Conservation (phyloP, 2,888 invertebrate species). For the Conistra vaccinii region DNA sequence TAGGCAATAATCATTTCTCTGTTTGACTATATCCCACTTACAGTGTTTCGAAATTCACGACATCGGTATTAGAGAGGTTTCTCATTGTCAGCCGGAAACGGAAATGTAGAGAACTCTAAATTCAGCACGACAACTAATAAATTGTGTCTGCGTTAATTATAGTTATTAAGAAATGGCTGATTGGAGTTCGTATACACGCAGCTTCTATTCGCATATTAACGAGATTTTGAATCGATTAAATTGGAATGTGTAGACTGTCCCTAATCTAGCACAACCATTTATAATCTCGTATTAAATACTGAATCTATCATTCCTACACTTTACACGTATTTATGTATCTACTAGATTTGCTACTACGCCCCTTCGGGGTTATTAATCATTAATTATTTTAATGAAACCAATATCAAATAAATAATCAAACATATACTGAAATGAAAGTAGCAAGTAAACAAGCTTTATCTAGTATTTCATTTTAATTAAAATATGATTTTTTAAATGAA, state of each 20-base stretch:
- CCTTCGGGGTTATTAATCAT: not conserved
- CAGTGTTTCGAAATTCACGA: constrained; percentile 36
- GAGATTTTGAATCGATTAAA: constrained; percentile 20
- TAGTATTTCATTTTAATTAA: constrained; percentile 8
- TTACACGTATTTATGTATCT: not conserved
- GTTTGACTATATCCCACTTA: constrained; percentile 30
- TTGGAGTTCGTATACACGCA: constrained; percentile 2
- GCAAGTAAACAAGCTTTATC: not conserved
- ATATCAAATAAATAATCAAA: not conserved
- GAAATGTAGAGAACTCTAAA: constrained; percentile 58
- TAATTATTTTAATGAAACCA: not conserved
- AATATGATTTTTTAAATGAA: no score
- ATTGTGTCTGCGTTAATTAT: constrained; percentile 60
- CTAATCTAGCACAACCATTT: constrained; percentile 27
- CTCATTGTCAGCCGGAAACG: constrained; percentile 59
- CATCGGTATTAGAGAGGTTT: constrained; percentile 36
- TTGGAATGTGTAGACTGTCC: constrained; percentile 21
- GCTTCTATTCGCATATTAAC: constrained; percentile 35
- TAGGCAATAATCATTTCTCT: constrained; percentile 31
- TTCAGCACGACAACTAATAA: constrained; percentile 52
- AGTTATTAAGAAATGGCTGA: constrained; percentile 50
- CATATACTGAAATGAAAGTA: not conserved
- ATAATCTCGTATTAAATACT: constrained; percentile 23
- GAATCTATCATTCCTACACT: constrained; percentile 12
- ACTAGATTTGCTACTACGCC: constrained; percentile 17